Evolutionary conservation across 1,140 invertebrate species (phyloP), one percentile per base, ranked within the genome.

Genomic region (Phymastichus coffea): DNA sequence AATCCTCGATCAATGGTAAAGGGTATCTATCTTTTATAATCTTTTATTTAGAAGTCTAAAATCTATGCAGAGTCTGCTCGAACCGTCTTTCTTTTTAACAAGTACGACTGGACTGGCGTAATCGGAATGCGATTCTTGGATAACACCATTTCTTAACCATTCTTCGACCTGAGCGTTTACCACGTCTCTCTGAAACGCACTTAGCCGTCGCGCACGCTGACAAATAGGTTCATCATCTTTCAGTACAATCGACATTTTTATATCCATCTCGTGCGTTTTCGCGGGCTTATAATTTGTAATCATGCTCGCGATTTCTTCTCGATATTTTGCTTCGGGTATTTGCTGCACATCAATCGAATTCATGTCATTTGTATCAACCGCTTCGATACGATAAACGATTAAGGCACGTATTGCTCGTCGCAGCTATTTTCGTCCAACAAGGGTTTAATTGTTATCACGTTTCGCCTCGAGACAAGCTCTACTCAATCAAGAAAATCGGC

Each of bases 181-280:
- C 2, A 19, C 35, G 6, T 63, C 22, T 14, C 46, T 48, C 15
- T 65, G 48, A 0, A 23, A 28, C 23, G 63, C n/a, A 1, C 48
- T 43, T 4, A 64, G n/a, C 0, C 54, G 41, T 19, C 63, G n/a
- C 3, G 63, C 57, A 6, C 38, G 28, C 14, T 48, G 37, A 4
- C 28, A 25, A 0, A 63, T 23, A 0, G 54, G 43, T 12, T 53
- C 14, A 14, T 46, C 17, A 2, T 57, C 25, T 9, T 54, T 57
- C 4, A 63, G 3, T 0, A 17, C 20, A 3, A 61, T 61, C 0
- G 1, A 55, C 44, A 66, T 46, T 7, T 57, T 15, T 0, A 63
- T 30, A 0, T 38, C 25, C 14, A 12, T 23, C 6, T 28, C n/a
- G n/a, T n/a, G n/a, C n/a, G n/a, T n/a, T n/a, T n/a, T n/a, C n/a